phyloP scores from a whole-genome alignment of 2,797 vertebrate genomes.

The Tiaroga cobitis region DNA sequence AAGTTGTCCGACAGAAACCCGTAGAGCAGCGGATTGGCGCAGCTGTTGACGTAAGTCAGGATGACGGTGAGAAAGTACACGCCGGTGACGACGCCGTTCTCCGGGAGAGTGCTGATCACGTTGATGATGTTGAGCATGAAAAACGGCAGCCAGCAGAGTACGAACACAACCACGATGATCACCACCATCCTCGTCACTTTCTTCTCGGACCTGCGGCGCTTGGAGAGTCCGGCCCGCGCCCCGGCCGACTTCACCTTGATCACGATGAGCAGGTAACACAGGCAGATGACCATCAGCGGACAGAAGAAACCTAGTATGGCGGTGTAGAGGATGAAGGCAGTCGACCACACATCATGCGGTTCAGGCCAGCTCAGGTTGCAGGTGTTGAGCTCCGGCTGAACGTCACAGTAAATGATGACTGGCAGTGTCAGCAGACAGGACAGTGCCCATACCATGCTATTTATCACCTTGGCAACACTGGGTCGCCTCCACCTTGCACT shows the following conservation, averaged over 20 bases:
- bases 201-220: constrained; percentile 84
- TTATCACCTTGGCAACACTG: constrained; percentile 85
- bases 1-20: constrained; percentile 93
- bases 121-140: constrained; percentile 91
- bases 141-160: constrained; percentile 94
- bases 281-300: constrained; percentile 88
- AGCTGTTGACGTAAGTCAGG: constrained; percentile 94
- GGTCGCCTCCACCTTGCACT: constrained; percentile 88
- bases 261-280: constrained; percentile 93
- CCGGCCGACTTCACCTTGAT: constrained; percentile 88
- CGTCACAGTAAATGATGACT: constrained; percentile 84
- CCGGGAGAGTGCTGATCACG: constrained; percentile 85
- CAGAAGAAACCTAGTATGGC: constrained; percentile 89
- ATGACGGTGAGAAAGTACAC: constrained; percentile 88
- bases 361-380: constrained; percentile 96
- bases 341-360: constrained; percentile 80
- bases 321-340: constrained; percentile 90
- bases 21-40: constrained; percentile 92
- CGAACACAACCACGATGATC: constrained; percentile 91
- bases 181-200: constrained; percentile 96
- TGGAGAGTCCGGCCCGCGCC: constrained; percentile 79
- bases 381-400: constrained; percentile 82
- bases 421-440: constrained; percentile 90
- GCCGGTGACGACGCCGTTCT: constrained; percentile 73
- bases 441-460: constrained; percentile 83